Percentiles rank a stretch among this genome's conserved stretches.
Conservation (phyloP, 2,888 invertebrate genomes). For the Xiphydria camelus region DNA sequence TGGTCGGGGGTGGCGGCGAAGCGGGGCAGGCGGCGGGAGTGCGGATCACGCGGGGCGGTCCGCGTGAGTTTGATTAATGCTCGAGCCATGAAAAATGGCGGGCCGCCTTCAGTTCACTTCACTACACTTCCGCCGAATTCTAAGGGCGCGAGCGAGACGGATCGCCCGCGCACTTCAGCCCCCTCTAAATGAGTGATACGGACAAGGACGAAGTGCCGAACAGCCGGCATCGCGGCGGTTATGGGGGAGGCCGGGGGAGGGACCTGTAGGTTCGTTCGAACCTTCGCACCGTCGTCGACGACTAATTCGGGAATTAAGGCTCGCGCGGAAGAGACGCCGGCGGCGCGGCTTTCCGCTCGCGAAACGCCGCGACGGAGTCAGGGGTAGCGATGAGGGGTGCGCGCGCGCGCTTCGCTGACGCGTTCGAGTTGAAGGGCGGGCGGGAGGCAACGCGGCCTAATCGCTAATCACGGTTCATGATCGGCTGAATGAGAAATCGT, state of each 20-base stretch:
- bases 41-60: not conserved
- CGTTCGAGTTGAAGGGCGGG: too few species aligned
- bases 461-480: not conserved
- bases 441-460: not conserved
- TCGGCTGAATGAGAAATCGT: not conserved
- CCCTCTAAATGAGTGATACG: not conserved
- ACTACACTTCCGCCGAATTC: slow-evolving; percentile 14
- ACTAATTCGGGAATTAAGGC: not conserved
- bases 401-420: not conserved
- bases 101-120: slow-evolving; percentile 23
- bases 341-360: too few species aligned
- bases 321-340: too few species aligned
- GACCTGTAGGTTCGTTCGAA: not conserved
- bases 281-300: not conserved
- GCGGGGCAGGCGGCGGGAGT: not conserved
- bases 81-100: slow-evolving; percentile 42
- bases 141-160: slow-evolving; percentile 14
- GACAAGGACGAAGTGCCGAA: not conserved
- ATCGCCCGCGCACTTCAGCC: slow-evolving; percentile 6
- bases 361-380: too few species aligned
- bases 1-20: too few species aligned
- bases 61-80: slow-evolving; percentile 44
- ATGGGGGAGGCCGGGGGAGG: too few species aligned
- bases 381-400: not conserved
- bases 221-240: too few species aligned